Base-by-base conservation (phyloP, 2,888 invertebrate genomes). In the Zhengitettix transpicula region DNA sequence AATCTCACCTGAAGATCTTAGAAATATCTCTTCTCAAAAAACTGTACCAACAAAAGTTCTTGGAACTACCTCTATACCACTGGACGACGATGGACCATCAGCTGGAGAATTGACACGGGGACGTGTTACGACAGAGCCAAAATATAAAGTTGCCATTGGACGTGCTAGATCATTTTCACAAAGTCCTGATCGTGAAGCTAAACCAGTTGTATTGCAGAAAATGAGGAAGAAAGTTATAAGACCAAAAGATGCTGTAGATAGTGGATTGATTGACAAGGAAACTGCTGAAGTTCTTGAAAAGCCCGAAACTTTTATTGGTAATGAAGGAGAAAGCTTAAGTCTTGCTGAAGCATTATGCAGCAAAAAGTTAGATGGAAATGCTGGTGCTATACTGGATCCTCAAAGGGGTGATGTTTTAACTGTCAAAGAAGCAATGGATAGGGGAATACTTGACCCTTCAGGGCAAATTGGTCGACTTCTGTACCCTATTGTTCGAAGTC, bases 321-420 rank as follows among this genome's bases (percentile, higher is more conserved):
- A 76, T 41, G 77, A 78, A 59, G 83, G 83, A 11, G 80, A 81
- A 57, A 75, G 78, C 2, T 73, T 88, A 42, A 83, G 83, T 17
- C 77, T 95, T n/a, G 78, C 81, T 59, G 87, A 89, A 70, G 90
- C 91, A 3, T 76, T 94, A 17, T 80, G 81, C 63, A 72, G 74
- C 9, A 84, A 85, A 3, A 76, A 84, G 64, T 75, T 94, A 56
- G 81, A 89, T 70, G 85, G 87, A 55, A 79, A 81, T 57, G 78
- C 78, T 55, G 95, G 95, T 40, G 80, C 82, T 65, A 86, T 96
- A 62, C 75, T 84, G 9, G 95, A 98, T 75, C 88, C 89, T 2
- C 83, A 87, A 68, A 81, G 86, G 62, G 89, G 92, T 56, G 85
- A 91, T 65, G 73, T 84, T 11, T 70, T 96, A 12, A 86, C 83